Base-by-base conservation (phyloP, 2,797 vertebrate species). In the Acanthopagrus latus region DNA sequence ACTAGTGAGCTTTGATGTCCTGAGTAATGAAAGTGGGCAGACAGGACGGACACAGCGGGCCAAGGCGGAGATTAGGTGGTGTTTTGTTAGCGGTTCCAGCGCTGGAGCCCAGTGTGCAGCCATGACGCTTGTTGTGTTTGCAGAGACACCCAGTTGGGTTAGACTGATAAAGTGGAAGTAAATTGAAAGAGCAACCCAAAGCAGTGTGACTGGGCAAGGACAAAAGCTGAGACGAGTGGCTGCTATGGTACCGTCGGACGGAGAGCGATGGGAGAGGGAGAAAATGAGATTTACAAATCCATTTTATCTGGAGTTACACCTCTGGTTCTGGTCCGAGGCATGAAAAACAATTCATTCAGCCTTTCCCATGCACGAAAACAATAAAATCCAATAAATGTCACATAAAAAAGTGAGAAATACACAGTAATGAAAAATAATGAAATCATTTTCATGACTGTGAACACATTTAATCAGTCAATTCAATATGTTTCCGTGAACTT, bases 121-220 rank as follows among this genome's bases (percentile, higher is more conserved):
- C 71, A 41, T 86, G 86, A 88, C 79, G 57, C 84, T 79, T 82
- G 87, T 86, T 93, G 90, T 91, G 79, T 90, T 92, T 93, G 86
- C 86, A 83, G 81, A 92, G 90, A 89, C 90, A 82, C 74, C 68
- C 68, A 81, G 89, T 89, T 89, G 85, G 88, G 78, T 86, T 88
- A 88, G 89, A 57, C 88, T 95, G 92, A 95, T 93, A 89, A 92
- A 91, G 93, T 94, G 92, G 93, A 95, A 94, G 84, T 91, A 88
- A 87, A 93, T 94, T 81, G 90, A 94, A 92, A 90, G 86, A 93
- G 90, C 92, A 93, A 74, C 91, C 77, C 78, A 90, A 92, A 92
- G 90, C 92, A 93, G 86, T 71, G 80, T 89, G 86, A 85, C 86
- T 90, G 82, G 83, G 81, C 89, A 91, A 60, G 86, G 71, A 94